Evolutionary conservation across 1,140 invertebrate species (phyloP).

Genomic region (Bombus confusus): DNA sequence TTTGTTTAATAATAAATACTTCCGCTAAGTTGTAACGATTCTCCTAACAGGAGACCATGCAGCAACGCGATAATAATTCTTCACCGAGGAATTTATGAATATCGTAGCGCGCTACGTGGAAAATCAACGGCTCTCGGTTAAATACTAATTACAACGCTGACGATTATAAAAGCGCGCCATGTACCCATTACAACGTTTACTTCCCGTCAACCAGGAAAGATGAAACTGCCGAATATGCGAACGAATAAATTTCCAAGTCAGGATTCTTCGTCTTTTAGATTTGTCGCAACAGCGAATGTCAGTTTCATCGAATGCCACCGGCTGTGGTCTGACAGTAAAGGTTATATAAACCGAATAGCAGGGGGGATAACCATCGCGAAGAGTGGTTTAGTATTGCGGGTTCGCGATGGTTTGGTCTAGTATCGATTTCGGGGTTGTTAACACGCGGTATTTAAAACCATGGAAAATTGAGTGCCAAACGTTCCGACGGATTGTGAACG

Average conservation of each 20-base stretch:
- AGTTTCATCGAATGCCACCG: neutral
- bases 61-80: neutral
- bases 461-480: slow-evolving; percentile 20
- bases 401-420: neutral
- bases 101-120: neutral
- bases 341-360: slow-evolving; percentile 12
- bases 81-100: neutral
- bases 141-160: slow-evolving; percentile 18
- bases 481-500: neutral
- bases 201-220: neutral
- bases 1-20: slow-evolving; percentile 8
- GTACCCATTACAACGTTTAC: neutral
- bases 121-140: slow-evolving; percentile 4
- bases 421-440: slow-evolving; percentile 27
- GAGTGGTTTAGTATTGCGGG: neutral
- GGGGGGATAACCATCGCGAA: neutral
- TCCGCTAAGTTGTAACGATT: neutral
- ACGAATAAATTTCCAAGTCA: neutral
- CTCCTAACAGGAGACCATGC: neutral
- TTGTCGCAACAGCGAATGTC: neutral
- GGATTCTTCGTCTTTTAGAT: neutral
- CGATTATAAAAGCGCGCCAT: slow-evolving; percentile 10
- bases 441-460: slow-evolving; percentile 21
- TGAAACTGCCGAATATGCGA: neutral
- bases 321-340: neutral